Evolutionary conservation across 2,888 invertebrate genomes (phyloP), one percentile per base, ranked within the genome.

Genomic region (Dolichomitus sp.): DNA sequence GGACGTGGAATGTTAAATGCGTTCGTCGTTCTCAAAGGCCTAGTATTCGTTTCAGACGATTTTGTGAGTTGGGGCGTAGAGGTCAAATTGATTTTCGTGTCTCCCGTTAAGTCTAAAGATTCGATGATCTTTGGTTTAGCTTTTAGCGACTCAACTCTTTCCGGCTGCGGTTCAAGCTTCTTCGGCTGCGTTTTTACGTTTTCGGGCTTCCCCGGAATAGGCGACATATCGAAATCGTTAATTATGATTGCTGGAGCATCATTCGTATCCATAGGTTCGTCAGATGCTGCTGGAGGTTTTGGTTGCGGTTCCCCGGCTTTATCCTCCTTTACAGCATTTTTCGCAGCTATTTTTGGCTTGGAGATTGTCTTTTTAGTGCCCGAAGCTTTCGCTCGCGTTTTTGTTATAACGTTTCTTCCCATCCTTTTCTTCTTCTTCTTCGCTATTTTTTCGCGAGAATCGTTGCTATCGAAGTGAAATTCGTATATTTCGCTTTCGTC

Each of bases 401-500:
- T 84, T n/a, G 77, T 82, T 1, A 2, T 5, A 23, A 61, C 37
- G 19, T 52, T 72, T 27, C 23, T 84, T 30, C 63, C 75, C 12
- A 70, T 40, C 0, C 6, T 19, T 33, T 30, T 78, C 42, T 78
- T 88, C 23, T 72, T 87, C n/a, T 84, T 89, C 5, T 81, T 87
- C 0, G 17, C 27, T 12, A 84, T 12, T 65, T 50, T 86, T 61
- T 90, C 89, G 27, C 59, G 74, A 2, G 87, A 85, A 37, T 89
- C 89, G 59, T 90, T 85, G 11, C 48, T 33, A 59, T 90, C 87
- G 73, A 85, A 88, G 37, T 80, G 72, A 73, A 90, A 90, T 0
- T 90, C 90, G 70, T 90, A 90, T 23, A 89, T 61, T 30, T 88
- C 85, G 17, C 59, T 81, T 7, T 14, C 52, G 42, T 80, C 83